Percentiles rank a stretch among this genome's conserved stretches.
Conservation (phyloP, 2,797 vertebrate genomes). For the Poeciliopsis paucimaculata region DNA sequence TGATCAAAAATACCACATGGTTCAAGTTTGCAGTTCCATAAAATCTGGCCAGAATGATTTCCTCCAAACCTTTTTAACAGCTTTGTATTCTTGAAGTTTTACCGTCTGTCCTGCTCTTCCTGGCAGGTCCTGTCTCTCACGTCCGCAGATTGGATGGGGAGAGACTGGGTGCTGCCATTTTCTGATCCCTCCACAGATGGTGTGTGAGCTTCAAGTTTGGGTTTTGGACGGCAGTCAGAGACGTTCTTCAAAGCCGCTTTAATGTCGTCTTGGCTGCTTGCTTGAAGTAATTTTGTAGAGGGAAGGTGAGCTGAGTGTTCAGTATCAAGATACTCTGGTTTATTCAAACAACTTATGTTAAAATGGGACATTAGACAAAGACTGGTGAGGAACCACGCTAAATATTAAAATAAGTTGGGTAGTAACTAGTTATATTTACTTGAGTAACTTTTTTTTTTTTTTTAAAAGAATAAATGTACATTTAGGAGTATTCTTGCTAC, state of each 20-base stretch:
- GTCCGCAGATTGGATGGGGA: constrained; percentile 3
- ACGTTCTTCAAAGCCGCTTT: constrained; percentile 2
- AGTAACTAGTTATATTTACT: too few species aligned
- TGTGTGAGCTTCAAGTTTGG: constrained; percentile 11
- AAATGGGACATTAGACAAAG: background rate
- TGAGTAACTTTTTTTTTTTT: too few species aligned
- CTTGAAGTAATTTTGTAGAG: background rate
- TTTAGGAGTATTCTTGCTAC: too few species aligned
- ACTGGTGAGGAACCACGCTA: accelerated
- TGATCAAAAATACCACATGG: background rate
- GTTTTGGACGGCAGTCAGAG: constrained; percentile 13
- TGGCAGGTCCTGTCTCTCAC: constrained; percentile 11
- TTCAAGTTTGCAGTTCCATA: background rate
- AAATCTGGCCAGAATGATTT: background rate
- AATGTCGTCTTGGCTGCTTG: background rate
- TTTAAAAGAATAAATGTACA: too few species aligned
- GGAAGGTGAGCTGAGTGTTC: background rate
- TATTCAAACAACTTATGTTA: background rate
- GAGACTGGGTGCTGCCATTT: constrained; percentile 7
- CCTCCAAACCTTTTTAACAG: background rate
- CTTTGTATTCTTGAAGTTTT: background rate
- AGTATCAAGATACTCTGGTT: background rate
- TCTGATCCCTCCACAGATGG: constrained; percentile 25
- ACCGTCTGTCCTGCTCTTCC: background rate
- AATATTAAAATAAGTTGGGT: background rate